phyloP scores from a whole-genome alignment of 2,797 vertebrate genomes.

The Amphiprion clarkii region DNA sequence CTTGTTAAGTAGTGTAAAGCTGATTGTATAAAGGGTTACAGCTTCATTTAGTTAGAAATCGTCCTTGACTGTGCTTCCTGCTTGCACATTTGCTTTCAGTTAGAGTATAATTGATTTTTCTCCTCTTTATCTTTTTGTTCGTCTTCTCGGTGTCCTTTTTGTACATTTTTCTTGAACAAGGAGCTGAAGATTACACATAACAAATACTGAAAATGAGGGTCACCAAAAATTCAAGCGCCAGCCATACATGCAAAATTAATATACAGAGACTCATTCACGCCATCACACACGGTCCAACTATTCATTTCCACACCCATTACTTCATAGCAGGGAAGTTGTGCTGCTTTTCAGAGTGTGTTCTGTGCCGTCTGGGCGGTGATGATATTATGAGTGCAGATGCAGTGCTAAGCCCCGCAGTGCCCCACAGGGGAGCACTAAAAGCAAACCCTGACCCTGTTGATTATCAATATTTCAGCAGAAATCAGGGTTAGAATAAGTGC shows the following conservation, averaged over 20 bases:
- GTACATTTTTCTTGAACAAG: not conserved
- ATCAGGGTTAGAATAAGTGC: slow-evolving; percentile 93
- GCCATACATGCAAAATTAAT: slow-evolving; percentile 10
- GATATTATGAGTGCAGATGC: slow-evolving; percentile 87
- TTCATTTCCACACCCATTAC: slow-evolving; percentile 34
- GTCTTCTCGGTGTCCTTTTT: not conserved
- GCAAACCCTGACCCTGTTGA: slow-evolving; percentile 88
- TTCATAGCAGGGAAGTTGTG: slow-evolving; percentile 54
- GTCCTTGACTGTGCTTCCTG: slow-evolving; percentile 8
- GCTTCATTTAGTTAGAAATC: slow-evolving; percentile 2
- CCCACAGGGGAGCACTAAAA: slow-evolving; percentile 89
- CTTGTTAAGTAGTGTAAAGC: no score
- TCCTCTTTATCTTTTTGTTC: not conserved
- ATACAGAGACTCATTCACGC: not conserved
- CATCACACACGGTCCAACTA: not conserved
- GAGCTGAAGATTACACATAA: not conserved
- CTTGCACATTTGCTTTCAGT: not conserved
- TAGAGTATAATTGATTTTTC: not conserved
- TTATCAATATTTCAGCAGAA: slow-evolving; percentile 94
- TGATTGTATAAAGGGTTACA: no score
- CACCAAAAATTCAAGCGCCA: not conserved
- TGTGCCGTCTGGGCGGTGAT: slow-evolving; percentile 71
- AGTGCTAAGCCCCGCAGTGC: slow-evolving; percentile 60
- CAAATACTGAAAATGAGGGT: not conserved
- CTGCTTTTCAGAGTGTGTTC: slow-evolving; percentile 65